phyloP scores from a whole-genome alignment of 1,140 invertebrate genomes.

The Drosophila nasuta region DNA sequence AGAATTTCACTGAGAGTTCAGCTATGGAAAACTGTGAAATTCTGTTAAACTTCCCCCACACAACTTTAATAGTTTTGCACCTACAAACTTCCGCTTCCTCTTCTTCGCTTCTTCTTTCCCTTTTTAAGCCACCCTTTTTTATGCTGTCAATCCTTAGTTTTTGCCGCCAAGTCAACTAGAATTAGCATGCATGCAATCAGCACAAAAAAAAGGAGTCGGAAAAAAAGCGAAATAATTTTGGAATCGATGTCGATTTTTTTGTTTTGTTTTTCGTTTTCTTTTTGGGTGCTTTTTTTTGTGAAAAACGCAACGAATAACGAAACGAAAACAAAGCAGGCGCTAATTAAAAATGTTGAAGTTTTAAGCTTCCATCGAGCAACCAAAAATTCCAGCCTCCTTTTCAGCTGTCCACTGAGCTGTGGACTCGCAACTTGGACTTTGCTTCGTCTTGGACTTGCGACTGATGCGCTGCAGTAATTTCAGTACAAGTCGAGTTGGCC shows the following conservation, averaged over 20 bases:
- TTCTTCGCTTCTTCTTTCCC: too few relatives aligned
- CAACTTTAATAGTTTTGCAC: too few relatives aligned
- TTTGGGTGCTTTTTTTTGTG: conserved; percentile 12
- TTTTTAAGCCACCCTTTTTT: too few relatives aligned
- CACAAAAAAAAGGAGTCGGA: neutral
- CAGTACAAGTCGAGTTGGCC: conserved; percentile 65
- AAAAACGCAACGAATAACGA: conserved; percentile 71
- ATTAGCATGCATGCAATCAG: conserved; percentile 53
- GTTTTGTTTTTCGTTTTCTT: conserved; percentile 11
- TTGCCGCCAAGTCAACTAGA: conserved; percentile 10
- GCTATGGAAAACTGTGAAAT: too few relatives aligned
- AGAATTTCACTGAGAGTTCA: too few relatives aligned
- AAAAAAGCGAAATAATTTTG: conserved; percentile 16
- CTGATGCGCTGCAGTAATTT: conserved; percentile 67
- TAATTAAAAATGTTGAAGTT: conserved; percentile 84
- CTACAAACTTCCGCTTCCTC: too few relatives aligned
- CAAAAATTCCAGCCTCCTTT: conserved; percentile 78
- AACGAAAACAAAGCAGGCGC: conserved; percentile 82
- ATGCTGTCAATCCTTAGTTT: neutral
- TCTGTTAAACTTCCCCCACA: too few relatives aligned
- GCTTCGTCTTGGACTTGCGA: conserved; percentile 16
- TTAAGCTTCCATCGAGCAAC: conserved; percentile 64
- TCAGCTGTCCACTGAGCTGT: conserved; percentile 74
- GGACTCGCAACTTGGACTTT: conserved; percentile 2
- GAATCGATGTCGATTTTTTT: conserved; percentile 30